Evolutionary conservation across 2,113 vertebrate species (phyloP).

Genomic region (Indicator indicator): DNA sequence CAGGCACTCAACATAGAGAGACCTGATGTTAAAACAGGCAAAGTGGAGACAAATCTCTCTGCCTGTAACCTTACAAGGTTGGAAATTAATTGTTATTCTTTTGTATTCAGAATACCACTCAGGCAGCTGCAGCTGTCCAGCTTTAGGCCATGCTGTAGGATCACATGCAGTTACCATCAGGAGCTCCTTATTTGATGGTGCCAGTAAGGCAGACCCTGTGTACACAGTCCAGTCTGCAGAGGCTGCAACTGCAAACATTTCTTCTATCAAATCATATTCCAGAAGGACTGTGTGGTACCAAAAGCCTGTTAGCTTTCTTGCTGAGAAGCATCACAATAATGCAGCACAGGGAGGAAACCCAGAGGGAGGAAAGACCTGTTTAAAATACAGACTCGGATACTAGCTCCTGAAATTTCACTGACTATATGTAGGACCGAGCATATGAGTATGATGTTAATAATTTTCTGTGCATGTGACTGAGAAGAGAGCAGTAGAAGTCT

Average conservation of each 20-base stretch:
- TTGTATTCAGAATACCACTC: background rate
- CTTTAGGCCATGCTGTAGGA: background rate
- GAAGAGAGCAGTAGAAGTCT: background rate
- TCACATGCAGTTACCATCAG: background rate
- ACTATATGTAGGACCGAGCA: background rate
- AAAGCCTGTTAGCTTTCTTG: background rate
- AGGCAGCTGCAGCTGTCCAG: background rate
- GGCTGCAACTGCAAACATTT: background rate
- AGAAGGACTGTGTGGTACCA: background rate
- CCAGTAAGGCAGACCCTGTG: background rate
- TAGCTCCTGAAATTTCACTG: background rate
- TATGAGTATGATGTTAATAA: background rate
- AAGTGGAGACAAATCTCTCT: conserved; percentile 9
- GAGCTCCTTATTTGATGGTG: background rate
- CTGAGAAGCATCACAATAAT: background rate
- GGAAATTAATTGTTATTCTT: background rate
- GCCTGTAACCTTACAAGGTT: background rate
- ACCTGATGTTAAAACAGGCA: conserved; percentile 26
- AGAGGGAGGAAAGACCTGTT: background rate
- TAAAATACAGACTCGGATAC: background rate
- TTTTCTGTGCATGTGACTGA: background rate
- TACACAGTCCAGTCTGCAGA: background rate
- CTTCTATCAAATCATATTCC: background rate
- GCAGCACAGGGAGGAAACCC: background rate
- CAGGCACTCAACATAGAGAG: conserved; percentile 29